Evolutionary conservation across 2,113 vertebrate genomes (phyloP).

Genomic region (Lagopus muta): DNA sequence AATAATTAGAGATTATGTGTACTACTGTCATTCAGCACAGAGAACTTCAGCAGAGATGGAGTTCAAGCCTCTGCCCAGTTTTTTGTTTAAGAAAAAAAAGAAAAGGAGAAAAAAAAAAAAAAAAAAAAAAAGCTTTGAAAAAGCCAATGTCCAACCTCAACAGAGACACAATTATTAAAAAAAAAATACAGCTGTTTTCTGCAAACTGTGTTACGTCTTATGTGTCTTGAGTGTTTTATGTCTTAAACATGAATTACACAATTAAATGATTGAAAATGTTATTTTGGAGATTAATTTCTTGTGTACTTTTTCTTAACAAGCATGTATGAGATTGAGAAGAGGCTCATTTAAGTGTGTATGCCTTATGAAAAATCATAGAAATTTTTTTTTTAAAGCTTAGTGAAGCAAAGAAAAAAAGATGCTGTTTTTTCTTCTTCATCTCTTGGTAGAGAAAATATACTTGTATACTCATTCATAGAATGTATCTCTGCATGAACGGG

Average conservation of each 20-base stretch:
- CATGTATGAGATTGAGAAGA: neutral
- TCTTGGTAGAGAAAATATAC: neutral
- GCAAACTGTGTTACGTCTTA: neutral
- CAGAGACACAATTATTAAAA: neutral
- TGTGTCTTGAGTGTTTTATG: neutral
- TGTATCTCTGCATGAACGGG: neutral
- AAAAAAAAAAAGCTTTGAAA: neutral
- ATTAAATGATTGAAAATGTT: neutral
- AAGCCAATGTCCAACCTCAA: neutral
- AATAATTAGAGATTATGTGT: conserved; percentile 7
- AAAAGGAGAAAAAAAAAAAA: neutral
- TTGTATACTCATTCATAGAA: neutral
- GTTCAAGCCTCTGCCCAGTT: conserved; percentile 11
- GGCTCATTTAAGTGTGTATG: neutral
- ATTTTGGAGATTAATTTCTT: neutral
- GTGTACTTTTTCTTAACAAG: neutral
- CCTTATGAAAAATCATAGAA: neutral
- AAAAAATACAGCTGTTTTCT: neutral
- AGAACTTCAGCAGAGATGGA: neutral
- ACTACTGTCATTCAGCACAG: neutral
- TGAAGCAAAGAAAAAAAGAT: neutral
- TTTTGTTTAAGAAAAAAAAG: neutral
- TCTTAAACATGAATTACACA: neutral
- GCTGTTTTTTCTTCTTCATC: neutral
- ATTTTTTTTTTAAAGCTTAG: too few relatives aligned